Evolutionary conservation across 2,888 invertebrate species (phyloP).

Genomic region (Dicranocentrus wangi): DNA sequence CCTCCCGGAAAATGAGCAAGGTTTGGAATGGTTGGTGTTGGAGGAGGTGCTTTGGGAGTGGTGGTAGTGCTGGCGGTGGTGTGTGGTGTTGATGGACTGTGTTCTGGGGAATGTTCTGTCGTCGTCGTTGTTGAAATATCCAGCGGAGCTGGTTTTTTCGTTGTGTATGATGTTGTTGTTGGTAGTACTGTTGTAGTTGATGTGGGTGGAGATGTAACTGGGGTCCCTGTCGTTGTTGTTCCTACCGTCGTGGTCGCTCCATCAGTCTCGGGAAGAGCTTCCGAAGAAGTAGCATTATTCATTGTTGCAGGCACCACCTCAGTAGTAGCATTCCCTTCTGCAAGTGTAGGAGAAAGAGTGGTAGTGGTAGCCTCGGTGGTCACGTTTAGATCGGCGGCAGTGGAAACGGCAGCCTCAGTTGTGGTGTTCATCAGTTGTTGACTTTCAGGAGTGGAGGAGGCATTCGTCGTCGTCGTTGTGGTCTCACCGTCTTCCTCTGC

Average conservation of each 20-base stretch:
- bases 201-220: too few species aligned
- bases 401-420: background rate
- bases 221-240: background rate
- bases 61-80: background rate
- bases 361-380: background rate
- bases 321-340: too few species aligned
- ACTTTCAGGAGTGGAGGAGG: too few species aligned
- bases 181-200: background rate
- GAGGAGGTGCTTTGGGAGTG: background rate
- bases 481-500: too few species aligned
- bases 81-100: background rate
- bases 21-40: background rate
- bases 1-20: background rate
- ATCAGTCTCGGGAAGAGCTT: background rate
- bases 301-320: too few species aligned
- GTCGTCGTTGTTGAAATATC: background rate
- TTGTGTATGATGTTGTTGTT: background rate
- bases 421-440: background rate
- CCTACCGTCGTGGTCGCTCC: background rate
- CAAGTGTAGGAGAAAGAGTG: background rate
- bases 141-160: background rate
- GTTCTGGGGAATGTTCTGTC: background rate
- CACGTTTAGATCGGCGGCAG: background rate
- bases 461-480: too few species aligned
- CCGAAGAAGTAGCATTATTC: background rate